Base-by-base conservation (phyloP, 2,113 vertebrate species). In the Erythrolamprus reginae region DNA sequence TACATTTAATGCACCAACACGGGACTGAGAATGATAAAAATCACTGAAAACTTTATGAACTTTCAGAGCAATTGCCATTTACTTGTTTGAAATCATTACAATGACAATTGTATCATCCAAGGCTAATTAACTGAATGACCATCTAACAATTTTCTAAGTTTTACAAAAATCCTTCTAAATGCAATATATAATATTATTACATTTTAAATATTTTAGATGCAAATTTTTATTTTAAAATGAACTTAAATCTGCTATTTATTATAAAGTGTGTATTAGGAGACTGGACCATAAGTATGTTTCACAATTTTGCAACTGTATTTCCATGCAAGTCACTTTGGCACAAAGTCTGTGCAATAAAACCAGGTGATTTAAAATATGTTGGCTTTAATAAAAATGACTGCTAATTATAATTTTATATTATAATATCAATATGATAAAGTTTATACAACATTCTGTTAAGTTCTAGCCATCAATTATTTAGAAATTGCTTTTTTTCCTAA, bases 1-100 rank as follows among this genome's bases (percentile, higher is more conserved):
- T 90, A 42, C 58, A 45, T 61, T 70, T 13, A 87, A 21, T 89
- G 91, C 58, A 85, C 17, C 91, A 93, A 93, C 93, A 92, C 45
- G 4, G 61, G 56, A 45, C 24, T 92, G 8, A 90, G 83, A 86
- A 89, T 82, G 28, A 65, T 33, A 84, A 70, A 89, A 55, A 87
- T n/a, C 84, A 1, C 45, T 93, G 58, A 23, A 90, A 90, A 85
- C 21, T 47, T 51, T 92, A 26, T 13, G 51, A 89, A 77, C 0
- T 52, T 89, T 61, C 38, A 77, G 77, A 86, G 28, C 12, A 45
- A 65, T 50, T 86, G n/a, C 48, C 47, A 84, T 24, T 9, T 89
- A 50, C 28, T 90, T 65, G 51, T 38, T 84, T n/a, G 55, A 83
- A 84, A 48, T 10, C 23, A 42, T 26, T 56, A 13, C 24, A 1